Conservation (phyloP, 2,888 invertebrate genomes). For the Nebria brevicollis region DNA sequence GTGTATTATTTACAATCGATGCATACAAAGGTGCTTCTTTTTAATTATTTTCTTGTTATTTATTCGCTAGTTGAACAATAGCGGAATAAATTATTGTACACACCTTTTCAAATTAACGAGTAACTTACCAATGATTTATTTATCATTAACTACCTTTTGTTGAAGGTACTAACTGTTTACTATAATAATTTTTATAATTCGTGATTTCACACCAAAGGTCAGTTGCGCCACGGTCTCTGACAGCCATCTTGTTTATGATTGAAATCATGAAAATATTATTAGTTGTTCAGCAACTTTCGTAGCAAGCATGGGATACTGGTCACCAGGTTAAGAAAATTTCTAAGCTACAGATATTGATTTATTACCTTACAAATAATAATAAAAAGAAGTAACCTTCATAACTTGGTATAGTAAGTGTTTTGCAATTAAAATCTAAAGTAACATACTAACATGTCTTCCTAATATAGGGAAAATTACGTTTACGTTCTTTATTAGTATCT, state of each 20-base stretch:
- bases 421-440: background rate
- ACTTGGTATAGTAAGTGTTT: background rate
- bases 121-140: background rate
- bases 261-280: background rate
- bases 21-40: constrained; percentile 3
- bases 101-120: background rate
- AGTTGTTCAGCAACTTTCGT: background rate
- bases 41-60: constrained; percentile 1
- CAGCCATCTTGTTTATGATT: no score
- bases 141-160: background rate
- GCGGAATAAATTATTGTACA: background rate
- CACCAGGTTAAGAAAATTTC: background rate
- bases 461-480: background rate
- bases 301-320: background rate
- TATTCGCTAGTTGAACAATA: background rate
- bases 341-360: background rate
- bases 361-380: background rate
- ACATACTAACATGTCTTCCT: background rate
- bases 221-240: no score
- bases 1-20: constrained; percentile 16
- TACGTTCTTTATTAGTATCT: constrained; percentile 19
- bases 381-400: background rate
- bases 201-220: no score
- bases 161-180: background rate
- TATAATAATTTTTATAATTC: no score